Evolutionary conservation across 2,113 vertebrate genomes (phyloP), one percentile per base, ranked within the genome.

Genomic region (Casuarius casuarius): DNA sequence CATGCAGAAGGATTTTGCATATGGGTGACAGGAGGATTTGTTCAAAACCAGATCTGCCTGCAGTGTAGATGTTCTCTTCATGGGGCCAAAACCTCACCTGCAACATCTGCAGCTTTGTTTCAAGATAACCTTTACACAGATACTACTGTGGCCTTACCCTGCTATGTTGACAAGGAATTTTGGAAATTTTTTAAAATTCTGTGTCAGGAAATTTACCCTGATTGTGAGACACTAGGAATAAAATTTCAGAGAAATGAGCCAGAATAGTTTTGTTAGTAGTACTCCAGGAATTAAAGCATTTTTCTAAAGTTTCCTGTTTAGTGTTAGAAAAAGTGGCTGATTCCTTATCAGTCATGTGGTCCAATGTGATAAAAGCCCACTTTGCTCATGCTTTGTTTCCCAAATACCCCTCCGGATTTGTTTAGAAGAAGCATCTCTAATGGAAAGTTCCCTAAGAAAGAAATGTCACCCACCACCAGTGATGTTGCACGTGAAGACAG

Each of bases 361-460:
- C n/a, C 58, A 54, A 89, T 4, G 94, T 79, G 94, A 89, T 46
- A 96, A 96, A 84, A 94, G 77, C 58, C 62, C 89, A 76, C 49
- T 93, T 84, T 92, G 42, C 26, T 67, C 26, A 1, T 28, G 49
- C 58, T 94, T 94, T 97, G 77, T 94, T 95, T 93, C 76, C 66
- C 52, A 73, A 95, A 75, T 1, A 5, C 51, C 56, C 58, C 52
- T 14, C 22, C 6, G 20, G 65, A 68, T 92, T 90, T 92, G 76
- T 84, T 84, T 89, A 68, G 62, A 91, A 92, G 89, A n/a, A 92
- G 40, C 73, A 81, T 90, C 89, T 85, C 87, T 92, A 90, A 94
- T 94, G 89, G 87, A 82, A 92, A 67, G 91, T 42, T 92, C 94
- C 44, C 97, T 97, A 94, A 91, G 95, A 94, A 93, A 94, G 84